These are phyloP conservation scores for Phylloscopus whistleri DNA, from an alignment of 2,113 vertebrate species.

Conservation along the genomic window DNA sequence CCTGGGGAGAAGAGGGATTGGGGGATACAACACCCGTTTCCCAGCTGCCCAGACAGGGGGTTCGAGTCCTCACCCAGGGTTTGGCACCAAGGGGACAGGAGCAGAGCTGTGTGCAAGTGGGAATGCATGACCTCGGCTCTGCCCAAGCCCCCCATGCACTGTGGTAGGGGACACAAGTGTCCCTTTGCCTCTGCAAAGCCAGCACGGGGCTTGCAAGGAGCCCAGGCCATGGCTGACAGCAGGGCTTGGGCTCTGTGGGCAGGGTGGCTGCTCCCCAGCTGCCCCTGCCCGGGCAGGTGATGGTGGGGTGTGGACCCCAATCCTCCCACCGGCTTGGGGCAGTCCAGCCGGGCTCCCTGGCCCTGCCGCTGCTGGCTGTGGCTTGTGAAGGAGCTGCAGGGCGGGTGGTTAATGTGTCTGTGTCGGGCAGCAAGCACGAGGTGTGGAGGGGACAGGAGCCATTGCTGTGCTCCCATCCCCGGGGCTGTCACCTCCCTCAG, in stretches of 20 bases:
- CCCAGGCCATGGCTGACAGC: fast-evolving
- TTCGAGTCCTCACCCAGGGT: fast-evolving
- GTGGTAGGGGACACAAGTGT: not conserved
- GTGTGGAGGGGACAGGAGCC: not conserved
- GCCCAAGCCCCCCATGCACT: fast-evolving
- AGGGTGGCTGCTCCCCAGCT: not conserved
- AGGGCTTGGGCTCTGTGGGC: fast-evolving
- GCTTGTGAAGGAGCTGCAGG: not conserved
- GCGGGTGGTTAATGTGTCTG: fast-evolving
- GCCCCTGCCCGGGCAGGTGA: not conserved
- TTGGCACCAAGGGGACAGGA: not conserved
- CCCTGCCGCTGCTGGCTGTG: not conserved
- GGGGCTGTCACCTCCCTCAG: not conserved
- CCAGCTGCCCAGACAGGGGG: not conserved
- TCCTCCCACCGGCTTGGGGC: fast-evolving
- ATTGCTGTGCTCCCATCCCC: not conserved
- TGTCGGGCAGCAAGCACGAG: not conserved
- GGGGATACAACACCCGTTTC: not conserved
- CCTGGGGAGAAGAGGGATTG: not conserved
- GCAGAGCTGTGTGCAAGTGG: not conserved
- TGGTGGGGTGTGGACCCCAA: fast-evolving
- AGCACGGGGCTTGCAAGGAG: not conserved
- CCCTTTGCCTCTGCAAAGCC: not conserved
- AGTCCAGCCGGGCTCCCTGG: not conserved
- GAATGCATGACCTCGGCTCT: fast-evolving